Percentiles rank a stretch among this genome's conserved stretches.
Evolutionary conservation across 1,140 invertebrate genomes (phyloP).

Genomic region (Meteorus sp.): DNA sequence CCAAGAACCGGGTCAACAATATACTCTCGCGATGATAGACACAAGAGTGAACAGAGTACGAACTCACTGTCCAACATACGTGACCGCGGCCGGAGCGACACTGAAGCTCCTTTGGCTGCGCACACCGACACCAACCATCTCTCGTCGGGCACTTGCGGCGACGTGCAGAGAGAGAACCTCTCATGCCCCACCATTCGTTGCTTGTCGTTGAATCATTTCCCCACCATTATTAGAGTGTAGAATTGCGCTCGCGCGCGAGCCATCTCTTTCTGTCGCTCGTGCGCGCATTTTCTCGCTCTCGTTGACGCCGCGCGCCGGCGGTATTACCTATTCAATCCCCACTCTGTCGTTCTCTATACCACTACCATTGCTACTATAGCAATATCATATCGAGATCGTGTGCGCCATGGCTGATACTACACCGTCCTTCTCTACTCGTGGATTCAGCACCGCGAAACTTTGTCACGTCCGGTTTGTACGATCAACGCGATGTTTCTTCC

Average conservation of each 20-base stretch:
- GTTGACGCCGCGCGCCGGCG: background rate
- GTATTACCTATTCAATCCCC: slow-evolving; percentile 11
- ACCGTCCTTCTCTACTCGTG: slow-evolving; percentile 27
- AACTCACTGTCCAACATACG: slow-evolving; percentile 34
- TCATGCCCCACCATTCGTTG: slow-evolving; percentile 33
- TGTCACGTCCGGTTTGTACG: slow-evolving; percentile 27
- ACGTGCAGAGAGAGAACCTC: too few species aligned
- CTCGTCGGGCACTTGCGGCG: too few species aligned
- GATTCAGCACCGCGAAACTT: slow-evolving; percentile 29
- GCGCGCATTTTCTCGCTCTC: slow-evolving; percentile 4
- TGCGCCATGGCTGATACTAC: slow-evolving; percentile 14
- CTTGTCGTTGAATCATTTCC: slow-evolving; percentile 14
- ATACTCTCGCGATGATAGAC: background rate
- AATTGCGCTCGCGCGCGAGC: background rate
- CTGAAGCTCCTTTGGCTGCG: slow-evolving; percentile 44
- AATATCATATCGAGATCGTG: slow-evolving; percentile 12
- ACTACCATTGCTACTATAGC: too few species aligned
- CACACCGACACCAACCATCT: slow-evolving; percentile 43
- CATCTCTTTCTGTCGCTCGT: slow-evolving; percentile 3
- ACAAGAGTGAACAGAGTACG: too few species aligned
- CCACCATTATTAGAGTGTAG: too few species aligned
- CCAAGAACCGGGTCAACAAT: slow-evolving; percentile 15
- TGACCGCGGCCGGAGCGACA: slow-evolving; percentile 51
- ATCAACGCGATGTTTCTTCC: slow-evolving; percentile 34
- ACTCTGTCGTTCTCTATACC: slow-evolving; percentile 21